These are phyloP conservation scores for Seriola quinqueradiata DNA, from an alignment of 2,113 vertebrate species.

Conservation along the genomic window DNA sequence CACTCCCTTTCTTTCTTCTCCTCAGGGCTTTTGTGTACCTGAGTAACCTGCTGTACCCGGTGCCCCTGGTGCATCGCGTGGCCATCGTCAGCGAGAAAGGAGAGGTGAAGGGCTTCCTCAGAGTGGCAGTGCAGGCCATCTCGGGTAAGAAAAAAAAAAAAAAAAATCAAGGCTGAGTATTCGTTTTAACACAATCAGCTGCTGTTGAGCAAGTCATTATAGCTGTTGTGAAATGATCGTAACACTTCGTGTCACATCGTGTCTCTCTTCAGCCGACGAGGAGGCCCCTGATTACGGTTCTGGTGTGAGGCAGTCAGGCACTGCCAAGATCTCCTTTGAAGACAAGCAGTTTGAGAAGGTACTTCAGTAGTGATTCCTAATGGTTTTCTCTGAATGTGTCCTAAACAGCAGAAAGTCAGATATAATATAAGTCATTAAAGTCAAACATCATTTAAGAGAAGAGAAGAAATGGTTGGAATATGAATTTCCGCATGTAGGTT, in stretches of 20 bases:
- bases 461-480: background rate
- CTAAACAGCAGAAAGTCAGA: too few relatives aligned
- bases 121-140: constrained; percentile 96
- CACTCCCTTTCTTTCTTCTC: constrained; percentile 41
- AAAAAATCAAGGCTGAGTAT: background rate
- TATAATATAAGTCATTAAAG: too few relatives aligned
- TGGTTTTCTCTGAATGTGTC: background rate
- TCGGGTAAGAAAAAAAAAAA: constrained; percentile 86
- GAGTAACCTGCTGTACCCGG: constrained; percentile 97
- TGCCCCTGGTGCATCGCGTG: constrained; percentile 95
- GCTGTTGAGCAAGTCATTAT: background rate
- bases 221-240: background rate
- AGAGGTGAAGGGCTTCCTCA: constrained; percentile 97
- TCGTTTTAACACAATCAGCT: background rate
- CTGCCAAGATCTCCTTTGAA: constrained; percentile 96
- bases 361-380: background rate
- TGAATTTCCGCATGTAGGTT: background rate
- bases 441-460: too few relatives aligned
- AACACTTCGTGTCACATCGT: background rate
- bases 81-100: constrained; percentile 98
- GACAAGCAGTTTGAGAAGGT: constrained; percentile 99
- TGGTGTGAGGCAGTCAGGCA: constrained; percentile 95
- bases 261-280: constrained; percentile 90
- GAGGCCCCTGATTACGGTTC: constrained; percentile 98
- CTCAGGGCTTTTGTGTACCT: constrained; percentile 97